Conservation (phyloP, 2,113 vertebrate genomes). For the Epinephelus cyanopodus region DNA sequence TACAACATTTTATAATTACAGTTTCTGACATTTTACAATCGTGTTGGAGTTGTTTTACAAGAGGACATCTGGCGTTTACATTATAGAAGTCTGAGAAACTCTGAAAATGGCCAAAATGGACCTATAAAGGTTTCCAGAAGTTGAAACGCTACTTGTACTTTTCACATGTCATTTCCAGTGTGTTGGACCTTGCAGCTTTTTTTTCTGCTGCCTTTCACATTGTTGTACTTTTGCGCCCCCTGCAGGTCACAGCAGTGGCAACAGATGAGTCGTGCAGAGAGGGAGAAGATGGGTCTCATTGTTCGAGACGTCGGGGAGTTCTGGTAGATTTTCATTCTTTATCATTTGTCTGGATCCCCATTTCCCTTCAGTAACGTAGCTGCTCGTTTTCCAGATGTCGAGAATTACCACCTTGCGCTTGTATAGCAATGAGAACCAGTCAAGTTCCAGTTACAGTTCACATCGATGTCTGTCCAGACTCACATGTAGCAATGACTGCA, state of each 20-base stretch:
- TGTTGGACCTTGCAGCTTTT: not conserved
- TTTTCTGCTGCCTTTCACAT: not conserved
- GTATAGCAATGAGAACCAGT: too few relatives aligned
- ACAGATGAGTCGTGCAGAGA: constrained; percentile 78
- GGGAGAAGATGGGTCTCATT: constrained; percentile 84
- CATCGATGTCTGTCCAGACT: too few relatives aligned
- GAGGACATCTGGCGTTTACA: constrained; percentile 58
- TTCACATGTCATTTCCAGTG: constrained; percentile 39
- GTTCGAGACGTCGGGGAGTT: constrained; percentile 87
- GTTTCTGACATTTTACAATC: constrained; percentile 60
- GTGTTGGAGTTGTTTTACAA: constrained; percentile 48
- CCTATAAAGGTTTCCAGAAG: constrained; percentile 60
- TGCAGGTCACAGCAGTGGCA: constrained; percentile 87
- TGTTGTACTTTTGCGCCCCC: constrained; percentile 29
- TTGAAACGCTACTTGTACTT: constrained; percentile 41
- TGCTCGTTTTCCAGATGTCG: not conserved
- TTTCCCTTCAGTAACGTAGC: too few relatives aligned
- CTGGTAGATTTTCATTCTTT: constrained; percentile 75
- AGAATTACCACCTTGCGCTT: too few relatives aligned
- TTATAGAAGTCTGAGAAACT: constrained; percentile 54
- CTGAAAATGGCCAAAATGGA: constrained; percentile 48
- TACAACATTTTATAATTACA: constrained; percentile 49
- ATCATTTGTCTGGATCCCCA: too few relatives aligned
- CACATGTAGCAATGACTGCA: too few relatives aligned
- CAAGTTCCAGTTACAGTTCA: too few relatives aligned